Base-by-base conservation (phyloP, 2,888 invertebrate genomes). In the Mongoloraphidia duomilia region DNA sequence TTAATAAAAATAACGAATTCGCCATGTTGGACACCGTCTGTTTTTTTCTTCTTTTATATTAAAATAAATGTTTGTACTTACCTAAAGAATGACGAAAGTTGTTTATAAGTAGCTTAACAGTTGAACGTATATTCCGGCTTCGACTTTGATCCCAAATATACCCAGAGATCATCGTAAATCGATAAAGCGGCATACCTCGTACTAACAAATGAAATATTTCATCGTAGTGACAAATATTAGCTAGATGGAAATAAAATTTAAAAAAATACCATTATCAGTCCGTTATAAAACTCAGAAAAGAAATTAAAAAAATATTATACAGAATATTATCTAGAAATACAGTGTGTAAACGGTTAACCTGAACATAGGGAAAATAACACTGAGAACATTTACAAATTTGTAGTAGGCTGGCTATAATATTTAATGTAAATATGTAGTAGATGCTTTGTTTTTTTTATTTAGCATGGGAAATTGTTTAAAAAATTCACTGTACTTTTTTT, bases 121-220 rank as follows among this genome's bases (percentile, higher is more conserved):
- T 71, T 46, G 62, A 63, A 50, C 68, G 59, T 52, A 70, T 70
- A 51, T 71, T 68, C 37, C 70, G 62, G 44, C 69, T 68, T 52
- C 65, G 63, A 54, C 64, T 66, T 55, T 71, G 71, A 50, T 72
- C 68, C 68, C 69, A 71, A 37, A 66, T 66, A 52, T 65, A 62
- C 12, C 68, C 68, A 49, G 67, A 65, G 52, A 63, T 64, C 61
- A 73, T 61, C 38, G 68, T 64, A 56, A 73, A 69, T 46, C 65
- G 63, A 34, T 63, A 62, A 46, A 73, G 56, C 1, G 72, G 73
- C 40, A 73, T 64, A 41, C 67, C 65, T n/a, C 67, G 66, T 51
- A 67, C 59, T 47, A 72, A 58, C 45, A 72, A 62, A 49, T 66
- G 63, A 53, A 60, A 62, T 54, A 72, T 65, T 51, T 71, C 69